Base-by-base conservation (phyloP, 2,888 invertebrate species). In the Trisateles emortualis region DNA sequence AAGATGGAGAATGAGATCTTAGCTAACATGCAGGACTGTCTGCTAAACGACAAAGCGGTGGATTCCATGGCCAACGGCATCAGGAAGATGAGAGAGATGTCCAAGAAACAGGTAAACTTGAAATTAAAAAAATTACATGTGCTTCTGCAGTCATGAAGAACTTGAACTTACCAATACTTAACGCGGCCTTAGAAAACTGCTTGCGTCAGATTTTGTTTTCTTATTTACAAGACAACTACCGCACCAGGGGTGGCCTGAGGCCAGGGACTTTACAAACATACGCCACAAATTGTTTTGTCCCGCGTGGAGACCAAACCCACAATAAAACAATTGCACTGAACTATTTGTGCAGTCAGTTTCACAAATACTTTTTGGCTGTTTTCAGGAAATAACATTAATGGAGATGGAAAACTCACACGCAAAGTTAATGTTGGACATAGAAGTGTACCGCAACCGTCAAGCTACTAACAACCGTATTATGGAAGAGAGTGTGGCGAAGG, bases 31-130 rank as follows among this genome's bases (percentile, higher is more conserved):
- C 95, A 96, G 72, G 95, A 95, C 9, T 95, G 95, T 72, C 79
- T 95, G 3, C 93, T 95, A 3, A 95, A 95, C 36, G 95, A 96
- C 68, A 96, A 96, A 74, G 95, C 95, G 0, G 94, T 95, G 3
- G 85, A 94, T 79, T 85, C 84, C 1, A 92, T 92, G 90, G 92
- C 92, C 1, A 87, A 86, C 38, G 90, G 89, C 10, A 92, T 93
- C 32, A 88, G 87, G 72, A 88, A 90, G 62, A 90, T 93, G 83
- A 79, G 93, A 35, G 92, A 93, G 42, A 81, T 90, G 79, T 86
- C 90, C 0, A 82, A 92, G 50, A 90, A 90, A 71, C 87, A 93
- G 79, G 95, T 94, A 64, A 64, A 26, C 26, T 8, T 26, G 5
- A 19, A 3, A 19, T 8, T 8, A 26, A 6, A 26, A 6, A 22